Evolutionary conservation across 2,888 invertebrate species (phyloP), one percentile per base, ranked within the genome.

Genomic region (Lydus trimaculatus): DNA sequence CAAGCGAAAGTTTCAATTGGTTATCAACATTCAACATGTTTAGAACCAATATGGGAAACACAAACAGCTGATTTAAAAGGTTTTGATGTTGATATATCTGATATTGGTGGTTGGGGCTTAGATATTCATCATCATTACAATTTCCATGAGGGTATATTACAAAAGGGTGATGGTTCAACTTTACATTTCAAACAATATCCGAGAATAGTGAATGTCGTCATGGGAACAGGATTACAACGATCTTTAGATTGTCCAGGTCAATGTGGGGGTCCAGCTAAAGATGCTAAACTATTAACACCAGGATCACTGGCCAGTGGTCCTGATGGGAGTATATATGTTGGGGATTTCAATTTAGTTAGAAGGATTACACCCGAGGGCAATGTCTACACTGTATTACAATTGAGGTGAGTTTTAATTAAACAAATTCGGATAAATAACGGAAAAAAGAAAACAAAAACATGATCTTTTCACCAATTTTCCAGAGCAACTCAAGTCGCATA

Each of bases 111-210:
- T 60, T 99, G 98, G 98, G 97, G 98, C 63, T 87, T 99, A 65
- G 96, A 99, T 84, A 96, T 98, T 73, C 98, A 99, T 86, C 99
- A 99, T 85, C 96, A 97, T 84, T 98, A 98, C 86, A 99, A 99
- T 85, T 97, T 97, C 89, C 96, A 98, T 82, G 98, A 99, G 88
- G 98, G 96, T 25, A 98, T 99, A 72, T 87, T 99, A 58, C 98
- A 99, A 85, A 98, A 98, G 84, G 99, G 99, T 48, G 84, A 82
- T 82, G 99, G 99, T 65, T 95, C 96, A 2, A 94, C 97, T 58
- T 88, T 98, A 39, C 97, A 98, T 85, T 90, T 99, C 85, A 97
- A 96, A 81, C 94, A 95, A 81, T 95, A 96, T 81, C 96, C 96
- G 58, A 88, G 95, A 77, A 97, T 94, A 58, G 93, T 98, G 7